Evolutionary conservation across 2,888 invertebrate species (phyloP).

Genomic region (Rhaphigaster nebulosa): DNA sequence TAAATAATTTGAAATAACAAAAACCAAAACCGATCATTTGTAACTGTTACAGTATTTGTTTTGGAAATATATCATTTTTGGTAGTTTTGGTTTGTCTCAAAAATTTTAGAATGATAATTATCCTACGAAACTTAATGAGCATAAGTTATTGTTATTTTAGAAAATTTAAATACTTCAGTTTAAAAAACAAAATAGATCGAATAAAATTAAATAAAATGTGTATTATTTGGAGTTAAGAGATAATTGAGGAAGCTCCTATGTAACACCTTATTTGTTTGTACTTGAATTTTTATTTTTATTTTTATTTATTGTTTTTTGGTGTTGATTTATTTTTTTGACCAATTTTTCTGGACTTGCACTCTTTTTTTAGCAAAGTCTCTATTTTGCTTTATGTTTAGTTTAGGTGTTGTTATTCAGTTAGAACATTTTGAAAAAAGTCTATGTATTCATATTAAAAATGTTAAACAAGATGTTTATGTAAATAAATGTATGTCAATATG

Average conservation of each 20-base stretch:
- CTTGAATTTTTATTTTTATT: neutral
- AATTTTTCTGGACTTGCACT: neutral
- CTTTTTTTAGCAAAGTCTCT: neutral
- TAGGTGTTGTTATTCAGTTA: neutral
- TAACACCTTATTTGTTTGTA: neutral
- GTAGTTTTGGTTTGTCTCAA: too few species aligned
- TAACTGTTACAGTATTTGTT: too few species aligned
- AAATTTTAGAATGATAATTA: neutral
- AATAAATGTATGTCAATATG: constrained; percentile 26
- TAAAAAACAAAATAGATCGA: neutral
- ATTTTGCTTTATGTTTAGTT: neutral
- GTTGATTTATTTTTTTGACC: neutral
- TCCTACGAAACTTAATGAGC: neutral
- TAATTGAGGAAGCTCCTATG: neutral
- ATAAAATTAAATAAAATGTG: neutral
- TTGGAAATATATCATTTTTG: too few species aligned
- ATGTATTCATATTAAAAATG: neutral
- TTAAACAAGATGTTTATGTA: constrained; percentile 35
- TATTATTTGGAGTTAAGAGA: neutral
- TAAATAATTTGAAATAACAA: too few species aligned
- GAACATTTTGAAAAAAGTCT: neutral
- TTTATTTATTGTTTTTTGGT: neutral
- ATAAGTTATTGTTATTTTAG: neutral
- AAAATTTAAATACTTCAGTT: neutral
- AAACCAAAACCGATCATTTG: too few species aligned